Evolutionary conservation across 2,888 invertebrate genomes (phyloP).

Genomic region (Noctua pronuba): DNA sequence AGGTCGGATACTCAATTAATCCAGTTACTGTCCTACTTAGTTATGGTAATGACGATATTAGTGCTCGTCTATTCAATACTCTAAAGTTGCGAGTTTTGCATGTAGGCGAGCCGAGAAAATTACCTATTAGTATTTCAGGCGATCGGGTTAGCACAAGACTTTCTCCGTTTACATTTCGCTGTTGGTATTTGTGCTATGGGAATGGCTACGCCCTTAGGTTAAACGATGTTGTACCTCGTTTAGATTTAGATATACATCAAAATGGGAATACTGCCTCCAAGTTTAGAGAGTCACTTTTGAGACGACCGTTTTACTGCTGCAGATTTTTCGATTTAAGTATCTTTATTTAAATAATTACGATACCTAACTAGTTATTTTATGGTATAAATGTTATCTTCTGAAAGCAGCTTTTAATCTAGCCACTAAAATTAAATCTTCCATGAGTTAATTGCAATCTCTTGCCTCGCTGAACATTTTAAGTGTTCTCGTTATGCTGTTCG

Average conservation of each 20-base stretch:
- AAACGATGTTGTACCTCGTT: slow-evolving; percentile 75
- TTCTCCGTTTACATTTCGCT: slow-evolving; percentile 86
- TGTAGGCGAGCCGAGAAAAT: slow-evolving; percentile 66
- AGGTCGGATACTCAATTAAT: neutral
- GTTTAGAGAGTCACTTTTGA: slow-evolving; percentile 26
- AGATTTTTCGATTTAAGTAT: slow-evolving; percentile 23
- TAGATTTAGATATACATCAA: slow-evolving; percentile 70
- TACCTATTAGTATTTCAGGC: slow-evolving; percentile 81
- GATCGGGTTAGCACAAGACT: slow-evolving; percentile 80
- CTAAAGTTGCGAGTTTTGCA: slow-evolving; percentile 63
- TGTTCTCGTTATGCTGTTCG: slow-evolving; percentile 39
- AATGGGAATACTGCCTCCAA: slow-evolving; percentile 35
- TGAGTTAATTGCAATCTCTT: slow-evolving; percentile 54
- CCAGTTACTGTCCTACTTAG: neutral
- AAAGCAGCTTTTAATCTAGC: slow-evolving; percentile 47
- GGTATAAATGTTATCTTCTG: slow-evolving; percentile 23
- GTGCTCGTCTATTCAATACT: slow-evolving; percentile 40
- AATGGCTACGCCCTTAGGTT: slow-evolving; percentile 80
- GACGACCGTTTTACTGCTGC: slow-evolving; percentile 8
- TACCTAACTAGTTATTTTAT: slow-evolving; percentile 31
- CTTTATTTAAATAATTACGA: slow-evolving; percentile 22
- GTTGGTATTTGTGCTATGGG: slow-evolving; percentile 85
- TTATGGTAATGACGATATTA: neutral
- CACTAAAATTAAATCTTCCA: slow-evolving; percentile 54
- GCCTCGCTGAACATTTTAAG: slow-evolving; percentile 56